Conservation (phyloP, 2,113 vertebrate genomes). For the Prunella himalayana region DNA sequence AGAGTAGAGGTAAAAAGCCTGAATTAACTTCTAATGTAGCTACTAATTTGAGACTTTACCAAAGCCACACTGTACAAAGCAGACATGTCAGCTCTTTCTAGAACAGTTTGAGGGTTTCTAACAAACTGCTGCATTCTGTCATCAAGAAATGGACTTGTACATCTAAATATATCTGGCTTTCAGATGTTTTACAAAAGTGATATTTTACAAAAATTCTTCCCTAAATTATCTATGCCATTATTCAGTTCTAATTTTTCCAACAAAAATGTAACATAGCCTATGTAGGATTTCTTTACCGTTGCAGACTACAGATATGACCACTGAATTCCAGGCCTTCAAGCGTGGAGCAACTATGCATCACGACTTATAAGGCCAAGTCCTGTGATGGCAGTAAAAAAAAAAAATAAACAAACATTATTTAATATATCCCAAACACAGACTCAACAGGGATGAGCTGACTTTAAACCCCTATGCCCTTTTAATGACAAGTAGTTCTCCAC, state of each 20-base stretch:
- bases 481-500: neutral
- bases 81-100: neutral
- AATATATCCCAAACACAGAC: neutral
- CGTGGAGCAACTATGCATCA: neutral
- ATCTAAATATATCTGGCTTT: neutral
- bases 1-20: neutral
- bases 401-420: neutral
- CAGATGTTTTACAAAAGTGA: neutral
- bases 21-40: neutral
- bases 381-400: neutral
- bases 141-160: neutral
- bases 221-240: neutral
- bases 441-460: neutral
- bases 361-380: neutral
- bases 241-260: neutral
- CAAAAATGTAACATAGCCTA: neutral
- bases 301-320: neutral
- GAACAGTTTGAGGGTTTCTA: neutral
- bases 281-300: neutral
- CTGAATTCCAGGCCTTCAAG: neutral
- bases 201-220: neutral
- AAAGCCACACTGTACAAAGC: neutral
- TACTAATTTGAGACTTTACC: neutral
- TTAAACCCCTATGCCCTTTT: fast-evolving
- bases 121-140: neutral